Conservation (phyloP, 2,113 vertebrate species). For the Chrysochloris asiatica region DNA sequence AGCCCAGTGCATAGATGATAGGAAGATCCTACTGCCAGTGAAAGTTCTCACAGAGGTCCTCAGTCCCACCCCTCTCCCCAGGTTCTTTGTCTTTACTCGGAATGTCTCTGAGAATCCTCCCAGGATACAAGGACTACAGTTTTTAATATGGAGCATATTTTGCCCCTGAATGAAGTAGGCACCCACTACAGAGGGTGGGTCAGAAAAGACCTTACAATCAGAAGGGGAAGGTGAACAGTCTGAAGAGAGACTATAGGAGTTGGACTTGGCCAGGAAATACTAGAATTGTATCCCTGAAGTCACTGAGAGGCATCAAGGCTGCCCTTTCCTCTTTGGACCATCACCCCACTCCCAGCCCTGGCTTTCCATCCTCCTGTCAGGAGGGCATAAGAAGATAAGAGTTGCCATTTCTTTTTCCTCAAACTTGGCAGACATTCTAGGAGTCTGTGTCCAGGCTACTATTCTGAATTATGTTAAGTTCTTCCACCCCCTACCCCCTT, state of each 20-base stretch:
- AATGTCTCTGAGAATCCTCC: not conserved
- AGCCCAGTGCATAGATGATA: not conserved
- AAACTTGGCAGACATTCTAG: not conserved
- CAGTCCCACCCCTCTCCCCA: not conserved
- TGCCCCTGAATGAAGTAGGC: not conserved
- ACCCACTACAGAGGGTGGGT: not conserved
- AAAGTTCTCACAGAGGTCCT: not conserved
- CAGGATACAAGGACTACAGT: too few relatives aligned
- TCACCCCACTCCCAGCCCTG: fast-evolving
- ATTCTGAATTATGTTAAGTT: not conserved
- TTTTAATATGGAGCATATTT: not conserved
- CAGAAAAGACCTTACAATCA: not conserved
- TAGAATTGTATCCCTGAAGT: not conserved
- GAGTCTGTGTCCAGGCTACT: not conserved
- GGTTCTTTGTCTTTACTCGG: not conserved
- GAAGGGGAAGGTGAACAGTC: not conserved
- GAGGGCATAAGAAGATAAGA: not conserved
- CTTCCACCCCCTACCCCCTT: not conserved
- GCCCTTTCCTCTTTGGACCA: not conserved
- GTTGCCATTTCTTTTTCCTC: not conserved
- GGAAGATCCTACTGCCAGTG: not conserved
- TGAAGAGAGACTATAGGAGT: not conserved
- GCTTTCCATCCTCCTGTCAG: not conserved
- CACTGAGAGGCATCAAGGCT: not conserved
- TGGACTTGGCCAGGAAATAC: not conserved